Percentiles rank a stretch among this genome's conserved stretches.
Conservation (phyloP, 2,888 invertebrate species). For the Furcula furcula region DNA sequence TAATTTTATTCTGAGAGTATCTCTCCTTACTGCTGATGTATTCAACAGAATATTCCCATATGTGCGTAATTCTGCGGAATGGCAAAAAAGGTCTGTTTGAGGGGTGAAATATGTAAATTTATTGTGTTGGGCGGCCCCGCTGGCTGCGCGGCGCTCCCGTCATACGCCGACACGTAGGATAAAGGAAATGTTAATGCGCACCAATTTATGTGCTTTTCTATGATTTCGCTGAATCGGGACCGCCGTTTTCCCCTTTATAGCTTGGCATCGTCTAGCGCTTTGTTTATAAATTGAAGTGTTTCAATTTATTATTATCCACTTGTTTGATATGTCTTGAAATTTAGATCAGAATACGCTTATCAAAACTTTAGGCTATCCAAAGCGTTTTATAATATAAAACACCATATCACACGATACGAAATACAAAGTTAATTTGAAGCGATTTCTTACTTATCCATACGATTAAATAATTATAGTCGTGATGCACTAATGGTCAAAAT, state of each 20-base stretch:
- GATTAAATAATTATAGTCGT: too few relatives aligned
- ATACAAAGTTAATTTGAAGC: too few relatives aligned
- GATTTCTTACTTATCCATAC: too few relatives aligned
- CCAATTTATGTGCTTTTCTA: constrained; percentile 82
- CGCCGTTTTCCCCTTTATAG: constrained; percentile 70
- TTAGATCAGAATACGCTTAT: too few relatives aligned
- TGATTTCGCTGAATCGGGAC: constrained; percentile 79
- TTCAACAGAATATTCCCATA: constrained; percentile 82
- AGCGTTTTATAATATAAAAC: too few relatives aligned
- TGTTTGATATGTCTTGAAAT: constrained; percentile 9
- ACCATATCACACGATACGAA: too few relatives aligned
- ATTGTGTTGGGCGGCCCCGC: constrained; percentile 79
- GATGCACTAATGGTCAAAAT: background rate
- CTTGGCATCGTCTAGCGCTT: constrained; percentile 38
- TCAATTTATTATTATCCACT: constrained; percentile 33
- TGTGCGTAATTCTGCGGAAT: constrained; percentile 82
- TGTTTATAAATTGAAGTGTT: constrained; percentile 60
- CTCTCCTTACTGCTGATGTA: constrained; percentile 80
- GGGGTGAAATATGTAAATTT: constrained; percentile 83
- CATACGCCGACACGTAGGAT: constrained; percentile 81
- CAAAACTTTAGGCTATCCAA: too few relatives aligned
- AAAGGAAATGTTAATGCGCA: constrained; percentile 81
- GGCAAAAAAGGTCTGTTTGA: constrained; percentile 82
- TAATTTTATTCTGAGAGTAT: constrained; percentile 81
- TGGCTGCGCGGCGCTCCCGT: constrained; percentile 67